Evolutionary conservation across 2,797 vertebrate species (phyloP), one percentile per base, ranked within the genome.

Genomic region (Strix occidentalis): DNA sequence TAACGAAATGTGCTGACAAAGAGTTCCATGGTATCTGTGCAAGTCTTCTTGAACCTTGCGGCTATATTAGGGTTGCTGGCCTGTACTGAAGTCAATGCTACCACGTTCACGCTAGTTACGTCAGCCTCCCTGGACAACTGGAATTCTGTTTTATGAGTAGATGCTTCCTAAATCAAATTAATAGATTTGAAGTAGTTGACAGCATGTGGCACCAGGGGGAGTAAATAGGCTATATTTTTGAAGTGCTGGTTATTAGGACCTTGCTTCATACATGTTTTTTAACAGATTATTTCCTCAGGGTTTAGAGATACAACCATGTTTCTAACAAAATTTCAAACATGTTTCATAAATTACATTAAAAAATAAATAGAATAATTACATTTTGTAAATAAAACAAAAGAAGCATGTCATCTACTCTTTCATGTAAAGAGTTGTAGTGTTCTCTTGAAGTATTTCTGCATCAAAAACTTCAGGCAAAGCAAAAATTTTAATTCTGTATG

Each of bases 181-280:
- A 13, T 82, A 37, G 19, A 66, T 46, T 86, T 56, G 19, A 90
- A 77, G 93, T 80, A 96, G 68, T 90, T 93, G 51, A 64, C 58
- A 43, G 29, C 33, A 26, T 79, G 54, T 89, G 84, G 60, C 96
- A 96, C 83, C 75, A 97, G 96, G 80, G 95, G 96, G 96, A 95
- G 94, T 93, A 93, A 90, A 87, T 10, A 63, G 33, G 13, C 90
- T 84, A 3, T 87, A 11, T 56, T 92, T 91, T 56, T 76, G 16
- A 86, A 82, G 39, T 66, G 39, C 26, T 70, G 1, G 35, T 50
- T 75, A 15, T 51, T 71, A 61, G 24, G 69, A 24, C 37, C 19
- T 89, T 1, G 3, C 23, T 78, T 88, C 9, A 4, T 79, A 29
- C 0, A 1, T 16, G 26, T 5, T 33, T 50, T 72, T 79, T 70